Evolutionary conservation across 2,888 invertebrate species (phyloP).

Genomic region (Polydesmus complanatus): DNA sequence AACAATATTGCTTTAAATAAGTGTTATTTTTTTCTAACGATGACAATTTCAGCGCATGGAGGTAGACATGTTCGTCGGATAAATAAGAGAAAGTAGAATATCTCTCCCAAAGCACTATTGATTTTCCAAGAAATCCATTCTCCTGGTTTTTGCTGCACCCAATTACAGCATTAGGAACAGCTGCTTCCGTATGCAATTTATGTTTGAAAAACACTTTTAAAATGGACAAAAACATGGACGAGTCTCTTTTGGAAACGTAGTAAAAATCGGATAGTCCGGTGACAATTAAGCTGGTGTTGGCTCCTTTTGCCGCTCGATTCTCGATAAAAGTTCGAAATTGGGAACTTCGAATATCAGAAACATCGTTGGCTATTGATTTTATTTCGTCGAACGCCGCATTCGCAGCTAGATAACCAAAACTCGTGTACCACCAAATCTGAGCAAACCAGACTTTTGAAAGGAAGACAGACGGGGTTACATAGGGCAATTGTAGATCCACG

Average conservation of each 20-base stretch:
- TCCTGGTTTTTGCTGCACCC: not conserved
- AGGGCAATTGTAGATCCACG: not conserved
- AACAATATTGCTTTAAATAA: not conserved
- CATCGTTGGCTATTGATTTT: not conserved
- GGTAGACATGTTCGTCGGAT: not conserved
- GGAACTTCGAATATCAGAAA: not conserved
- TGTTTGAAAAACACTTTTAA: slow-evolving; percentile 6
- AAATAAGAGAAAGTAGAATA: not conserved
- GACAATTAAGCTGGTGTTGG: not conserved
- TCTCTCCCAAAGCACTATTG: slow-evolving; percentile 1
- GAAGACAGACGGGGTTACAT: not conserved
- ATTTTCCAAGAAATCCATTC: not conserved
- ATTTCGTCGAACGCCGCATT: slow-evolving; percentile 1
- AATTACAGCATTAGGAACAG: slow-evolving; percentile 7
- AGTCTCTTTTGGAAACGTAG: not conserved
- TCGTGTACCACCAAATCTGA: slow-evolving; percentile 6
- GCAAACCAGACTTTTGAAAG: too few relatives aligned
- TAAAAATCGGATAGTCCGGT: slow-evolving; percentile 3
- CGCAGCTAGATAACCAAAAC: not conserved
- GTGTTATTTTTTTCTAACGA: not conserved
- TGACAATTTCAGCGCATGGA: not conserved
- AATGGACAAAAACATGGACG: not conserved
- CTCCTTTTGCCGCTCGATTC: not conserved
- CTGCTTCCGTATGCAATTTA: slow-evolving; percentile 8
- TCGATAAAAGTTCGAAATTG: not conserved